phyloP scores from a whole-genome alignment of 2,113 vertebrate genomes.

The Cercopithecus mona region DNA sequence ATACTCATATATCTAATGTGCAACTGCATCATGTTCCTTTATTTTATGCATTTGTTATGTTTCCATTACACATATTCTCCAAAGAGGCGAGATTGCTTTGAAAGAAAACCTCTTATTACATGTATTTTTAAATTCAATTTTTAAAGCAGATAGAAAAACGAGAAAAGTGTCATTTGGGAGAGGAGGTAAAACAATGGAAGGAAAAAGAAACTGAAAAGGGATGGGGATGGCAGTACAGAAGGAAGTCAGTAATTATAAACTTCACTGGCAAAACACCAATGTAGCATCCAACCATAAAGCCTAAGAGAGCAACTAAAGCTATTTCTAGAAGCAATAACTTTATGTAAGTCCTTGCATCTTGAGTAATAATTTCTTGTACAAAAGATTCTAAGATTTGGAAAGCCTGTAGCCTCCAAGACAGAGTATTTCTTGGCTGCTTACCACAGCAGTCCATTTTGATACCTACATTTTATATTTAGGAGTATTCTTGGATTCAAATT shows the following conservation, averaged over 20 bases:
- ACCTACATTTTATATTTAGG: neutral
- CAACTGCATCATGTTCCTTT: neutral
- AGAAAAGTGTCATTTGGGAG: neutral
- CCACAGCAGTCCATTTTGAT: neutral
- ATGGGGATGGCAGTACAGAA: neutral
- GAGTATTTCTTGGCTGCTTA: neutral
- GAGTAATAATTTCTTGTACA: neutral
- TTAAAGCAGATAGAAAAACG: neutral
- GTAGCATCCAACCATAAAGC: neutral
- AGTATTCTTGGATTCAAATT: neutral
- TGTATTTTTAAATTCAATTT: neutral
- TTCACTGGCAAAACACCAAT: slow-evolving; percentile 16
- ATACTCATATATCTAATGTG: neutral
- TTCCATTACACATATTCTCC: neutral
- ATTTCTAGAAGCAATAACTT: neutral
- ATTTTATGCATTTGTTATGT: neutral
- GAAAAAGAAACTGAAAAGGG: neutral
- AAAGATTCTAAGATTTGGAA: neutral
- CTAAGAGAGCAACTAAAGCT: neutral
- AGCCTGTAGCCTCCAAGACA: neutral
- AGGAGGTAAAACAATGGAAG: neutral
- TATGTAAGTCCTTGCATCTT: neutral
- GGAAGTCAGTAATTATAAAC: slow-evolving; percentile 4
- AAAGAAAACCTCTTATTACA: neutral
- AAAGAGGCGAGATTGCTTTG: neutral